phyloP scores from a whole-genome alignment of 2,888 invertebrate genomes.

The Polydrusus cervinus region DNA sequence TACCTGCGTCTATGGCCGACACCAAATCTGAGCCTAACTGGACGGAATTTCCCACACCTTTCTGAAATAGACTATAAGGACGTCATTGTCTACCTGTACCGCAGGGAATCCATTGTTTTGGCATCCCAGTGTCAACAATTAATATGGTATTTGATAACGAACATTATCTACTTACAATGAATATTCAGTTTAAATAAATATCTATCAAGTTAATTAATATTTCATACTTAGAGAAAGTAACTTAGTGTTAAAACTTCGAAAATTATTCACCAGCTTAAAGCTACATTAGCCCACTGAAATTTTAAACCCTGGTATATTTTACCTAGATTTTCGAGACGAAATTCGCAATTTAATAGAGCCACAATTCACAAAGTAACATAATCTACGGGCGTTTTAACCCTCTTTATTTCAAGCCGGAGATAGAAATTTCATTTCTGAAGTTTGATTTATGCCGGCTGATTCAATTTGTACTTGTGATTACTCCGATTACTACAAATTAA shows the following conservation, averaged over 20 bases:
- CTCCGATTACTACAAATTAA: constrained; percentile 45
- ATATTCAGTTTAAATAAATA: no score
- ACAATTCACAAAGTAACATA: constrained; percentile 46
- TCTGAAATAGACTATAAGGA: no score
- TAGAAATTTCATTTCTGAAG: constrained; percentile 49
- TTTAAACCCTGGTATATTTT: constrained; percentile 36
- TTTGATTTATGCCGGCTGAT: constrained; percentile 39
- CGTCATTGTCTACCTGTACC: no score
- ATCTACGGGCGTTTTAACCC: constrained; percentile 46
- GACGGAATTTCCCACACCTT: no score
- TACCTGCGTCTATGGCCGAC: no score
- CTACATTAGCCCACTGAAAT: constrained; percentile 22
- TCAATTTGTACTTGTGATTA: constrained; percentile 47
- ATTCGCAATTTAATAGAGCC: constrained; percentile 46
- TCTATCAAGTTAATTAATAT: no score
- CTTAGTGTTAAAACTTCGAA: constrained; percentile 1
- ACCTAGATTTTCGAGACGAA: constrained; percentile 28
- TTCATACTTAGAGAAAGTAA: not conserved
- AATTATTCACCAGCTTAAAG: constrained; percentile 16
- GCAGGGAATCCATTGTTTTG: no score
- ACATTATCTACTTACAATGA: no score
- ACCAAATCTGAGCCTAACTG: no score
- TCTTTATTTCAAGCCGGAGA: constrained; percentile 43
- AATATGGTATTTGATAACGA: no score
- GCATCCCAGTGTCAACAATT: no score